Evolutionary conservation across 2,888 invertebrate genomes (phyloP).

Genomic region (Coremacera marginata): DNA sequence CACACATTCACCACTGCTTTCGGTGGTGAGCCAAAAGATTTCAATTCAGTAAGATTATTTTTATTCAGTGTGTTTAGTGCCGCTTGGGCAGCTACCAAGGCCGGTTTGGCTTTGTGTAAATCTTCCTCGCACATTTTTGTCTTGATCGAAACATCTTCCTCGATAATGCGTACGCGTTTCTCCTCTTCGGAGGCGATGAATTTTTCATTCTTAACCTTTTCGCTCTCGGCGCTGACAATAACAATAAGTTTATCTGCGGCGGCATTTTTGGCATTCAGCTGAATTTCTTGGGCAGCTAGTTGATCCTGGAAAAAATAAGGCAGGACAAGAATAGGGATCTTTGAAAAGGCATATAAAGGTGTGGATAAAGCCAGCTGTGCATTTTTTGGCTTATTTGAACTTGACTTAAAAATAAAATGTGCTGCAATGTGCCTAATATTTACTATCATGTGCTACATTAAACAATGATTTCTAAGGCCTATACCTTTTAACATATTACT

Average conservation of each 20-base stretch:
- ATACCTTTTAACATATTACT: too few relatives aligned
- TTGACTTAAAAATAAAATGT: too few relatives aligned
- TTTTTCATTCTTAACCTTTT: conserved; percentile 91
- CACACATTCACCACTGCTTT: conserved; percentile 89
- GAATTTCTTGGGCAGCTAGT: conserved; percentile 81
- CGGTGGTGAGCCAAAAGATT: conserved; percentile 95
- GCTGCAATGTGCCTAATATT: neutral
- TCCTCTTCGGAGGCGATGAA: conserved; percentile 87
- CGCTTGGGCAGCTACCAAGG: conserved; percentile 85
- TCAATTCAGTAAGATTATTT: conserved; percentile 92
- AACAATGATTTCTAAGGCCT: too few relatives aligned
- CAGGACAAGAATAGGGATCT: neutral
- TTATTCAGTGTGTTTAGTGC: conserved; percentile 92
- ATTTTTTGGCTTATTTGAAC: too few relatives aligned
- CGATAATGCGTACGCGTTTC: conserved; percentile 89
- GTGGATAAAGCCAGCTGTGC: too few relatives aligned
- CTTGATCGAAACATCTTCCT: conserved; percentile 88
- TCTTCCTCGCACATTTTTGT: conserved; percentile 91
- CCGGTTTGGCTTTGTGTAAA: conserved; percentile 92
- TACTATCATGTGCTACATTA: too few relatives aligned
- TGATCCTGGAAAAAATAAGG: conserved; percentile 57
- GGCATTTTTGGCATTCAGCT: conserved; percentile 88
- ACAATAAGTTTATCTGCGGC: conserved; percentile 91
- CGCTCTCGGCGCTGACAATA: conserved; percentile 91
- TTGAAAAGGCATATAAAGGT: neutral